Percentiles rank a stretch among this genome's conserved stretches.
Evolutionary conservation across 2,113 vertebrate genomes (phyloP).

Genomic region (Shinisaurus crocodilurus): DNA sequence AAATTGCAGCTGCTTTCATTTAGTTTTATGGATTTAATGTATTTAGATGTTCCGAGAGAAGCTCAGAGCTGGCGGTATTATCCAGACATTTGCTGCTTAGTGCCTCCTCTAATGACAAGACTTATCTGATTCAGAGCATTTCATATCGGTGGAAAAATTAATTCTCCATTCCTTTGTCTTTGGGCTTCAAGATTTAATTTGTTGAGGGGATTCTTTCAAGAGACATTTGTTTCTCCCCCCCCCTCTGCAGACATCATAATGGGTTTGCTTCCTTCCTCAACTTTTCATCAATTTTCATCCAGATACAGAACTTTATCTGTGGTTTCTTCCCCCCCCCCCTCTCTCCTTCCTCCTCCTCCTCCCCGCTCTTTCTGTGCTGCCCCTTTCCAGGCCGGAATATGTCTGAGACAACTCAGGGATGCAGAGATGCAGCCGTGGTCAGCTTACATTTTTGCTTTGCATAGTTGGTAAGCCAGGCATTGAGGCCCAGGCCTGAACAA

Average conservation of each 20-base stretch:
- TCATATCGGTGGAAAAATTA: constrained; percentile 67
- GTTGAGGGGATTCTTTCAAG: constrained; percentile 68
- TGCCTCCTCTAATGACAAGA: constrained; percentile 72
- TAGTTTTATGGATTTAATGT: constrained; percentile 80
- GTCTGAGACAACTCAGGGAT: neutral
- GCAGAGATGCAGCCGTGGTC: neutral
- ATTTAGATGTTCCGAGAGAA: constrained; percentile 72
- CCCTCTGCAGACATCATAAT: constrained; percentile 61
- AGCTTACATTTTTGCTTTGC: neutral
- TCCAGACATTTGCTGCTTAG: constrained; percentile 72
- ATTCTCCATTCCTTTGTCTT: constrained; percentile 74
- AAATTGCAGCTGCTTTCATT: constrained; percentile 82
- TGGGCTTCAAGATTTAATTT: constrained; percentile 73
- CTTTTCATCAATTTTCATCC: constrained; percentile 48
- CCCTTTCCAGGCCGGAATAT: neutral
- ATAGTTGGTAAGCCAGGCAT: no score
- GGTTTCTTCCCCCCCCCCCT: no score
- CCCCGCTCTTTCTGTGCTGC: neutral
- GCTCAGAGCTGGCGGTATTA: constrained; percentile 68
- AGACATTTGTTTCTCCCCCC: constrained; percentile 11
- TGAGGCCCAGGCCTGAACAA: neutral
- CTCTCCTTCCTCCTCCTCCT: neutral
- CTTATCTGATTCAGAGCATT: constrained; percentile 67
- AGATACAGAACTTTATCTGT: neutral
- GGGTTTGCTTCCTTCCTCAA: constrained; percentile 63